These are phyloP conservation scores for Echiichthys vipera DNA, from an alignment of 2,797 vertebrate genomes.

Conservation along the genomic window DNA sequence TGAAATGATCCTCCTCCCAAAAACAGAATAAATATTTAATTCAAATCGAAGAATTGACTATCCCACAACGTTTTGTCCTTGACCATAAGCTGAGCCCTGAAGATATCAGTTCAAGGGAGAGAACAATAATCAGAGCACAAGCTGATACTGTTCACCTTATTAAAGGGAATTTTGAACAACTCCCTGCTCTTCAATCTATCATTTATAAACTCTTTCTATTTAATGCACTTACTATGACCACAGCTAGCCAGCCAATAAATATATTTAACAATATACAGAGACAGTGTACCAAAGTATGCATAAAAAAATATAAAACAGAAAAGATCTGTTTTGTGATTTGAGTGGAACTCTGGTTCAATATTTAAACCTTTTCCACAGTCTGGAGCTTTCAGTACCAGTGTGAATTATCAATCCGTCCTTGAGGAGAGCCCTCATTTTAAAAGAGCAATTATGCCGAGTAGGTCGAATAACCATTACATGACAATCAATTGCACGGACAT, in stretches of 20 bases:
- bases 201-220: constrained; percentile 78
- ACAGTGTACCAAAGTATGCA: constrained; percentile 60
- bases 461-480: constrained; percentile 47
- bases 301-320: no score
- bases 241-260: constrained; percentile 73
- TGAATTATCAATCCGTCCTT: constrained; percentile 41
- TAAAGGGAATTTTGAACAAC: constrained; percentile 57
- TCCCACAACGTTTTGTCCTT: constrained; percentile 66
- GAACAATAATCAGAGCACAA: constrained; percentile 54
- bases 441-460: constrained; percentile 40
- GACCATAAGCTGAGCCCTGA: constrained; percentile 50
- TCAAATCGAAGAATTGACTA: constrained; percentile 58
- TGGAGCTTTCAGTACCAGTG: constrained; percentile 45
- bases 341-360: constrained; percentile 75
- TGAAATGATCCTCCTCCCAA: constrained; percentile 74
- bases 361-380: constrained; percentile 70
- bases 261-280: constrained; percentile 74
- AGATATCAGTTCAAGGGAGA: constrained; percentile 65
- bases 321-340: constrained; percentile 77
- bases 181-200: constrained; percentile 67
- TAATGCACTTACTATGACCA: constrained; percentile 74
- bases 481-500: constrained; percentile 56
- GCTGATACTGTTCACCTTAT: constrained; percentile 62
- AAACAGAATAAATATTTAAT: constrained; percentile 82
- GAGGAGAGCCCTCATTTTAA: constrained; percentile 50